A percentile compares a stretch with the other conserved stretches of the same genome.
Evolutionary conservation across 2,797 vertebrate genomes (phyloP).

Genomic region (Monodelphis domestica): DNA sequence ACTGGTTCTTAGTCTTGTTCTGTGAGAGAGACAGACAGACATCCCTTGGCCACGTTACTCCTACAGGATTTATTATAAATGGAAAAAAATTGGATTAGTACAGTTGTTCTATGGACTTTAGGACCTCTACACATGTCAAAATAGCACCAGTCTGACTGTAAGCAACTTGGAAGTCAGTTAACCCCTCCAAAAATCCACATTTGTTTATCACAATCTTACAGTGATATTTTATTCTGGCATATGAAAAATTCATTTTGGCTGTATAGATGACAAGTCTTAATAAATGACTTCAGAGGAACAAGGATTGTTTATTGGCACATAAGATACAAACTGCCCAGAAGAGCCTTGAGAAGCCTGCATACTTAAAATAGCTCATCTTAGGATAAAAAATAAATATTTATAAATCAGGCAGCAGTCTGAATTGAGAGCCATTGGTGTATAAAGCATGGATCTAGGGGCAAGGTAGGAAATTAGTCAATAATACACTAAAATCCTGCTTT

Average conservation of each 20-base stretch:
- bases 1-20: background rate
- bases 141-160: background rate
- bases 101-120: conserved; percentile 1
- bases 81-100: background rate
- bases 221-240: conserved; percentile 36
- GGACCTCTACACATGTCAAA: conserved; percentile 30
- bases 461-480: background rate
- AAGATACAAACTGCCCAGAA: conserved; percentile 24
- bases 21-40: background rate
- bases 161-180: background rate
- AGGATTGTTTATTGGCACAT: conserved; percentile 22
- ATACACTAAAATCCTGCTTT: conserved; percentile 13
- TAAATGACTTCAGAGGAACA: background rate
- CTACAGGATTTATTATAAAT: background rate
- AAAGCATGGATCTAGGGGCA: background rate
- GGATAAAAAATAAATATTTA: conserved; percentile 43
- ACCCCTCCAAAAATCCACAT: background rate
- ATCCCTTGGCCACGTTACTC: background rate
- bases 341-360: conserved; percentile 21
- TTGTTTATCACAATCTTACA: conserved; percentile 23
- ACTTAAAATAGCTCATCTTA: conserved; percentile 38
- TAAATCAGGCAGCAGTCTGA: background rate
- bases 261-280: conserved; percentile 24
- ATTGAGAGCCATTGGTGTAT: background rate
- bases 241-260: conserved; percentile 40